Conservation (phyloP, 2,113 vertebrate genomes). For the Muscicapa adusta region DNA sequence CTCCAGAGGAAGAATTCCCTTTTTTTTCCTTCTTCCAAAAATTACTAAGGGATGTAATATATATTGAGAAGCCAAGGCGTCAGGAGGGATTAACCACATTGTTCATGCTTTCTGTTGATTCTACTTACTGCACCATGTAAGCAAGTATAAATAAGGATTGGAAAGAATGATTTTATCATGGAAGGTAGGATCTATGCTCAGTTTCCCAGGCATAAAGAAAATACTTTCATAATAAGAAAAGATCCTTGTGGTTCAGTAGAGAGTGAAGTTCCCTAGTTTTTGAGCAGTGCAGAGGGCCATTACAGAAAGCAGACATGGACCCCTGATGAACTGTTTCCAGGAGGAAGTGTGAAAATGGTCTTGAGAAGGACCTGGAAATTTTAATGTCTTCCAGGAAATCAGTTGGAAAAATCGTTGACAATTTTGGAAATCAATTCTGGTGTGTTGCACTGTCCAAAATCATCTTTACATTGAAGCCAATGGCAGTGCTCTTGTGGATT, state of each 20-base stretch:
- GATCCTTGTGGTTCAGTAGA: not conserved
- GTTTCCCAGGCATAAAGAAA: not conserved
- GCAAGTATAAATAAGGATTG: not conserved
- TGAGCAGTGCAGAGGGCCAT: not conserved
- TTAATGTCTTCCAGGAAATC: not conserved
- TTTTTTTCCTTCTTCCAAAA: not conserved
- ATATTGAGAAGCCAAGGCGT: not conserved
- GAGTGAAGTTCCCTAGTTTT: not conserved
- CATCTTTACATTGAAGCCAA: not conserved
- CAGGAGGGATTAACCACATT: not conserved
- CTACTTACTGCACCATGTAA: not conserved
- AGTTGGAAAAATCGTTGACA: not conserved
- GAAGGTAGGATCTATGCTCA: not conserved
- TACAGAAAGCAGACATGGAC: not conserved
- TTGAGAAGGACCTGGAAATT: not conserved
- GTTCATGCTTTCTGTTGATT: not conserved
- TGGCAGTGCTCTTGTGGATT: not conserved
- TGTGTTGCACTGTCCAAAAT: not conserved
- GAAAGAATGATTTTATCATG: not conserved
- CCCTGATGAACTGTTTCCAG: not conserved
- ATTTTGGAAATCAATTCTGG: not conserved
- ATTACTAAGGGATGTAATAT: not conserved
- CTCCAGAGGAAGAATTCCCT: not conserved
- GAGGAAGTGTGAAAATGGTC: not conserved
- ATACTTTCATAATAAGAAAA: not conserved